Conservation (phyloP, 2,888 invertebrate species). For the Stenotaenia linearis region DNA sequence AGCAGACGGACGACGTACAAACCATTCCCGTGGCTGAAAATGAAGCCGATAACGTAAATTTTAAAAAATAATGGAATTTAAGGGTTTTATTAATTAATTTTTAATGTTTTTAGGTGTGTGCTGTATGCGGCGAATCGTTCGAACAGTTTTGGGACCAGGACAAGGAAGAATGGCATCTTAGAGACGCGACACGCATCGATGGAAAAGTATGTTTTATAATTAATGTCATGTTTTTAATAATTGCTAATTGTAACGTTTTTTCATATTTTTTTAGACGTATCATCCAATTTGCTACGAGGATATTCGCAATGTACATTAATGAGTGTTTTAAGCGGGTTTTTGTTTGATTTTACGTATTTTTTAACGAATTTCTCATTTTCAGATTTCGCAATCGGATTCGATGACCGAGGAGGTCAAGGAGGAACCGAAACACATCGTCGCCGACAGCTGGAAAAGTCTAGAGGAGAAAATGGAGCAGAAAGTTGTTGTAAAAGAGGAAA, state of each 20-base stretch:
- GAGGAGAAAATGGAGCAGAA: too few species aligned
- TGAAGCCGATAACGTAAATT: slow-evolving; percentile 56
- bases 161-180: slow-evolving; percentile 92
- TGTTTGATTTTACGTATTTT: too few species aligned
- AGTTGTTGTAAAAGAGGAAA: too few species aligned
- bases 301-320: slow-evolving; percentile 46
- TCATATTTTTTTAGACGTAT: slow-evolving; percentile 61
- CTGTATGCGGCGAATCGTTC: slow-evolving; percentile 87
- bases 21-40: slow-evolving; percentile 54
- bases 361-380: too few species aligned
- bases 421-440: slow-evolving; percentile 41
- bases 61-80: too few species aligned
- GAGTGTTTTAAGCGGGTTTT: background rate
- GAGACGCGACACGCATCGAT: slow-evolving; percentile 64
- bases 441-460: slow-evolving; percentile 41
- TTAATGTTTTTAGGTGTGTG: too few species aligned
- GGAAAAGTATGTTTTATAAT: slow-evolving; percentile 53
- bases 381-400: background rate
- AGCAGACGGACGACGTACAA: slow-evolving; percentile 52
- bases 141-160: slow-evolving; percentile 96
- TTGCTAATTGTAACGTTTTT: slow-evolving; percentile 24
- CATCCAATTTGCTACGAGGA: slow-evolving; percentile 89
- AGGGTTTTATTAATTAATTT: too few species aligned
- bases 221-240: background rate
- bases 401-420: slow-evolving; percentile 40